Conservation (phyloP, 1,140 invertebrate species). For the Drosophila bocqueti region DNA sequence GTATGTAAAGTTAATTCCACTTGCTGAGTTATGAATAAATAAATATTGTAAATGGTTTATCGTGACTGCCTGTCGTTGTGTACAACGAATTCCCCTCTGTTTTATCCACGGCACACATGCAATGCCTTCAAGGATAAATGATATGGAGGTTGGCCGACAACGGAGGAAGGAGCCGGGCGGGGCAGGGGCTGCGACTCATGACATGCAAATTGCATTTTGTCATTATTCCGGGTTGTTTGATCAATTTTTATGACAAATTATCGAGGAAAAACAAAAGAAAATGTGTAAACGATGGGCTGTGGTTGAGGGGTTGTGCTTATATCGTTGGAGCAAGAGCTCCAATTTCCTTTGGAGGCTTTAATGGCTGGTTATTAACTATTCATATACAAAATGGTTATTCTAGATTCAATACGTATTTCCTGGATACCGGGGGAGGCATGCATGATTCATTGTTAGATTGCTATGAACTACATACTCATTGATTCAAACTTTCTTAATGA, state of each 20-base stretch:
- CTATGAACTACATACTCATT: background rate
- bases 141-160: slow-evolving; percentile 5
- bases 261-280: slow-evolving; percentile 40
- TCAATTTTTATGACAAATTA: slow-evolving; percentile 84
- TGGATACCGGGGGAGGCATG: background rate
- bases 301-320: background rate
- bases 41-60: slow-evolving; percentile 80
- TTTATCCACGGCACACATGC: slow-evolving; percentile 52
- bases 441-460: slow-evolving; percentile 7
- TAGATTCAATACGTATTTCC: background rate
- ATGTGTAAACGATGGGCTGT: slow-evolving; percentile 12
- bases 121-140: slow-evolving; percentile 73
- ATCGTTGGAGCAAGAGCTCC: background rate
- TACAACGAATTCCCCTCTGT: slow-evolving; percentile 13
- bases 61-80: slow-evolving; percentile 76
- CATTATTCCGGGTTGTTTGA: slow-evolving; percentile 75
- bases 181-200: slow-evolving; percentile 33
- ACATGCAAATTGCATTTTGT: slow-evolving; percentile 81
- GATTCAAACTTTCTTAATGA: background rate
- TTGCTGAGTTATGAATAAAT: slow-evolving; percentile 77
- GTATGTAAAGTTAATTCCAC: slow-evolving; percentile 55
- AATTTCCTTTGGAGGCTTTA: slow-evolving; percentile 25
- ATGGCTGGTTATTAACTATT: slow-evolving; percentile 37
- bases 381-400: slow-evolving; percentile 5
- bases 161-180: background rate